Evolutionary conservation across 2,113 vertebrate species (phyloP).

Genomic region (Ageneiosus marmoratus): DNA sequence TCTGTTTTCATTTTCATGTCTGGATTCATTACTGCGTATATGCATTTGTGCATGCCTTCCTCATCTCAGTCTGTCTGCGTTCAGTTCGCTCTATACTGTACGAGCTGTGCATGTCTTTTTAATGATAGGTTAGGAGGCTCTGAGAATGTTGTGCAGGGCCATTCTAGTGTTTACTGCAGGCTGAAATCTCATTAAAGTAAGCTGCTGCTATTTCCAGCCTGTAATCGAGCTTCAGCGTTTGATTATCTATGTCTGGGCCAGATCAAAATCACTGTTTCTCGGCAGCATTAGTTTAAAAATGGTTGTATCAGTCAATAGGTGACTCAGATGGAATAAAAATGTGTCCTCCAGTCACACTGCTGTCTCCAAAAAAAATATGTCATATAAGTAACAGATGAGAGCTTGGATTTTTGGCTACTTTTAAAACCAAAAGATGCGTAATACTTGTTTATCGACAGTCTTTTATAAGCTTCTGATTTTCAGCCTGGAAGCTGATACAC

Average conservation of each 20-base stretch:
- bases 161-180: slow-evolving; percentile 60
- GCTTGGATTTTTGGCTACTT: background rate
- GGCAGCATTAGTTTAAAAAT: slow-evolving; percentile 21
- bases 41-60: slow-evolving; percentile 34
- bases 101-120: slow-evolving; percentile 63
- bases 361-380: background rate
- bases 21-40: slow-evolving; percentile 6
- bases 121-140: slow-evolving; percentile 75
- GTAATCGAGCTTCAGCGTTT: slow-evolving; percentile 81
- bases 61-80: slow-evolving; percentile 56
- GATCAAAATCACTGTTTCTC: slow-evolving; percentile 42
- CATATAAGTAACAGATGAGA: background rate
- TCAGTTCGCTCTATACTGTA: background rate
- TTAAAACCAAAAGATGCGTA: background rate
- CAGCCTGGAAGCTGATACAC: background rate
- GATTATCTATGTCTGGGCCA: slow-evolving; percentile 76
- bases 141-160: slow-evolving; percentile 68
- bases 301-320: background rate
- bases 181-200: slow-evolving; percentile 89
- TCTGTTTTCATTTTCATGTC: background rate
- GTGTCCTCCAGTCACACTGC: background rate
- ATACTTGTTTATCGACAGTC: background rate
- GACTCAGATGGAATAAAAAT: slow-evolving; percentile 20
- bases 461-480: background rate
- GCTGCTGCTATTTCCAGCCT: slow-evolving; percentile 84